Evolutionary conservation across 1,140 invertebrate genomes (phyloP).

Genomic region (Cydia pomonella): DNA sequence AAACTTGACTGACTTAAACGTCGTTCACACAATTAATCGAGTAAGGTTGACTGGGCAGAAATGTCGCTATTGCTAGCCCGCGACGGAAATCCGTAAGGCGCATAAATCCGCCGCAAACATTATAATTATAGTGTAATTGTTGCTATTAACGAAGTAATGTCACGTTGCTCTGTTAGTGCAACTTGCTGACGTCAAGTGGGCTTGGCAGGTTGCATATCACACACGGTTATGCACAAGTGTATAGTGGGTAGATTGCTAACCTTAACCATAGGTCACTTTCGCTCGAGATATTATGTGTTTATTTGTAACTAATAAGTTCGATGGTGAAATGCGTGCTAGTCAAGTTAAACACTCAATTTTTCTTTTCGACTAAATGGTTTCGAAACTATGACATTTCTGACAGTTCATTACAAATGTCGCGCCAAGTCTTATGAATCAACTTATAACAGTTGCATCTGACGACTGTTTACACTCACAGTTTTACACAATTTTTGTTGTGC

Average conservation of each 20-base stretch:
- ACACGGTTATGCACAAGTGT: too few species aligned
- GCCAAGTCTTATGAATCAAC: too few species aligned
- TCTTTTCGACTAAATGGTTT: too few species aligned
- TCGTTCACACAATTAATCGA: not conserved
- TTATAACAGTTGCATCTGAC: too few species aligned
- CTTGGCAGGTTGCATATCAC: not conserved
- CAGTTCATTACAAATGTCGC: too few species aligned
- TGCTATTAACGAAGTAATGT: not conserved
- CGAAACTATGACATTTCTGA: too few species aligned
- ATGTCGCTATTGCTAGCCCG: slow-evolving; percentile 7
- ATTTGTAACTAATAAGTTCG: too few species aligned
- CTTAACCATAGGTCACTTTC: too few species aligned
- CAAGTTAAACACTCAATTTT: too few species aligned
- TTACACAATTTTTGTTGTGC: not conserved
- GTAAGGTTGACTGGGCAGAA: not conserved
- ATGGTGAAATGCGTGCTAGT: too few species aligned
- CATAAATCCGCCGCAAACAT: slow-evolving; percentile 8
- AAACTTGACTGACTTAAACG: not conserved
- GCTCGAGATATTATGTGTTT: too few species aligned
- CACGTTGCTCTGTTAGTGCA: not conserved
- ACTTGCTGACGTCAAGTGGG: not conserved
- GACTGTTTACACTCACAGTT: not conserved
- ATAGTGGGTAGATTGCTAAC: too few species aligned
- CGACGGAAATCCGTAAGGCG: slow-evolving; percentile 4
- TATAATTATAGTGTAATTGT: not conserved